phyloP scores from a whole-genome alignment of 2,888 invertebrate species.

The Neoaliturus tenellus region DNA sequence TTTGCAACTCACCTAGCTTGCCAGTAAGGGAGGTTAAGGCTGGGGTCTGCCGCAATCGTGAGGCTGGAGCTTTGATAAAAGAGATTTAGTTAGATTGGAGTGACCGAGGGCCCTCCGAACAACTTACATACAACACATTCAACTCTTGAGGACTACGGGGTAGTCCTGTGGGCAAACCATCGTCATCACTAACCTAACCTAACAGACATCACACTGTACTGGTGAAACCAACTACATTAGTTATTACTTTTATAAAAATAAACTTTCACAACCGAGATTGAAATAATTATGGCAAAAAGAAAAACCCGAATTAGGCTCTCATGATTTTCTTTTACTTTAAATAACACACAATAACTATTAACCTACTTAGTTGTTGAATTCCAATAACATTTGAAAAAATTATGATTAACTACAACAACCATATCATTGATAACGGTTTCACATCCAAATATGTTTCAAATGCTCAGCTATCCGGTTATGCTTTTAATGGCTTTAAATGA shows the following conservation, averaged over 20 bases:
- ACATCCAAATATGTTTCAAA: too few species aligned
- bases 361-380: too few species aligned
- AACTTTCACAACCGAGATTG: not conserved
- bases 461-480: too few species aligned
- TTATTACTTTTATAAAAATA: not conserved
- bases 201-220: conserved; percentile 25
- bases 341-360: too few species aligned
- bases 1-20: conserved; percentile 90
- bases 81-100: conserved; percentile 66
- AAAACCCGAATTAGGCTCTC: too few species aligned
- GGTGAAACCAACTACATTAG: not conserved
- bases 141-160: conserved; percentile 37
- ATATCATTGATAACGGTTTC: too few species aligned
- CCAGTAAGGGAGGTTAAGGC: conserved; percentile 94
- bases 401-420: too few species aligned
- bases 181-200: conserved; percentile 20
- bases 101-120: conserved; percentile 32
- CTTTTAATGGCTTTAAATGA: too few species aligned
- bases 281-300: too few species aligned
- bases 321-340: too few species aligned
- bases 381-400: too few species aligned
- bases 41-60: conserved; percentile 87
- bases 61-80: conserved; percentile 83
- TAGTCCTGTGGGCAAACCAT: conserved; percentile 44
- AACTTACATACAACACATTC: conserved; percentile 38